Conservation (phyloP, 2,113 vertebrate species). For the Zapornia atra region DNA sequence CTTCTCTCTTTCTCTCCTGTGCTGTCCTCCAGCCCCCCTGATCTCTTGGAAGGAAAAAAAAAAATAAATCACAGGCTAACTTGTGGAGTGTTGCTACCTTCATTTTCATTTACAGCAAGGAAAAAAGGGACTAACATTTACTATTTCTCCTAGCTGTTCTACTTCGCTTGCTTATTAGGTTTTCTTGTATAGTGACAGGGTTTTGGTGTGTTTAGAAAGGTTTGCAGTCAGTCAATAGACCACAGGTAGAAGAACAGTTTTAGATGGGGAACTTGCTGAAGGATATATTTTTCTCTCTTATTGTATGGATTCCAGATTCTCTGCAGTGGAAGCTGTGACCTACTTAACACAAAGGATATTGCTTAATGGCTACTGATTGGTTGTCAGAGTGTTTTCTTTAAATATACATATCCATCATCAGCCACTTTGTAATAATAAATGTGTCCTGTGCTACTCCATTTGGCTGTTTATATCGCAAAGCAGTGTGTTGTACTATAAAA, state of each 20-base stretch:
- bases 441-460: conserved; percentile 15
- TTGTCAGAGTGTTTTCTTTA: conserved; percentile 19
- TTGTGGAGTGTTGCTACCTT: neutral
- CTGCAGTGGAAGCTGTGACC: neutral
- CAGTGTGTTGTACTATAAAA: conserved; percentile 1
- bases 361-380: conserved; percentile 3
- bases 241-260: neutral
- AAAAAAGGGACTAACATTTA: neutral
- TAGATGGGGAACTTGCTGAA: neutral
- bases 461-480: conserved; percentile 37
- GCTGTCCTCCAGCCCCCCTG: rapidly evolving
- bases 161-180: neutral
- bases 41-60: neutral
- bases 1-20: neutral
- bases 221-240: neutral
- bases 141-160: neutral
- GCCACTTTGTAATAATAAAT: neutral
- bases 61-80: neutral
- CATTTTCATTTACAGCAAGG: neutral
- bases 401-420: conserved; percentile 5
- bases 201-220: neutral
- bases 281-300: neutral
- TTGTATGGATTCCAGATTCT: neutral
- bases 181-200: neutral
- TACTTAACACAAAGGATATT: neutral